Base-by-base conservation (phyloP, 2,797 vertebrate species). In the Triplophysa yarkandensis region DNA sequence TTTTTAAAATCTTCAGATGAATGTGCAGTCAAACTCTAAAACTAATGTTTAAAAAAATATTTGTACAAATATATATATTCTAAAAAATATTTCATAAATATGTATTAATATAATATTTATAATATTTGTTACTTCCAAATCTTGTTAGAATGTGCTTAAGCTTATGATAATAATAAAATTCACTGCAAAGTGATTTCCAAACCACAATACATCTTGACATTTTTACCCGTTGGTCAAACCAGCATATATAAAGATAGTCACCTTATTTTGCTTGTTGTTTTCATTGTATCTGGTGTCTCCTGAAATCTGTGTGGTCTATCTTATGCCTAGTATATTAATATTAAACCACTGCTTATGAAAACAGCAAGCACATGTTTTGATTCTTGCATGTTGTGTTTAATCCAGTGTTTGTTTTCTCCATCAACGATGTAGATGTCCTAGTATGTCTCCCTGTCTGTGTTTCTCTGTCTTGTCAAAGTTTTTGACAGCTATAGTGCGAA, bases 401-500 rank as follows among this genome's bases (percentile, higher is more conserved):
- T 44, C 14, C 25, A 30, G 6, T 9, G 3, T 48, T 55, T 14
- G 52, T 19, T 44, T 41, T 60, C 58, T 67, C 52, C 27, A 21
- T n/a, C 17, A 2, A 3, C 4, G 14, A 36, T 43, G 36, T 30
- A n/a, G n/a, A n/a, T n/a, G n/a, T 43, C 28, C 46, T 54, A 52
- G 54, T 9, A 3, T 41, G 10, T 43, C 41, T 43, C 14, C 14
- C 13, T 41, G 13, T 41, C 39, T 4, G 14, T 17, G 14, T 43
- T 43, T 43, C 41, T 43, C 41, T 43, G 41, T 43, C 41, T 5
- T 46, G 17, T 46, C 44, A 46, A 46, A 19, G 44, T 85, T 85
- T 88, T 86, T 89, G 90, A 90, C 89, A 90, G 87, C 82, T 86
- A n/a, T n/a, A 87, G 87, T 85, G 85, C 83, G 57, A 85, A 85